Base-by-base conservation (phyloP, 1,140 invertebrate genomes). In the Battus philenor region DNA sequence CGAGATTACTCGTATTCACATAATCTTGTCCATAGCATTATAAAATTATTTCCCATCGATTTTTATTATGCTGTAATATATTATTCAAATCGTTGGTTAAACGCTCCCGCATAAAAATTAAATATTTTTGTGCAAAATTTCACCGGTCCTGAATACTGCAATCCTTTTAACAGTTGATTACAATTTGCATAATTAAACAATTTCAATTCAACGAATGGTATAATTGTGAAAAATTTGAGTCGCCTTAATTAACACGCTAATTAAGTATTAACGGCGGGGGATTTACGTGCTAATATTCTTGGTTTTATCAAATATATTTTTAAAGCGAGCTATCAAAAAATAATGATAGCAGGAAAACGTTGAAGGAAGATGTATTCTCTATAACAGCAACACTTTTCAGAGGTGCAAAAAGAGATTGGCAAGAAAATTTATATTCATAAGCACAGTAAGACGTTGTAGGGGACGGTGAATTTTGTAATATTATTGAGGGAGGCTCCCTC, bases 381-480 rank as follows among this genome's bases (percentile, higher is more conserved):
- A 29, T 41, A 29, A 41, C 38, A 15, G 38, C 38, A 12, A 41
- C 38, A 29, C 38, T 22, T 41, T n/a, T n/a, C n/a, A n/a, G n/a
- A 41, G n/a, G 41, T 43, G 33, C 44, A 47, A 51, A 51, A 57
- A 38, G 45, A 47, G 53, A 56, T 45, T 54, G 49, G 51, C 46
- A 63, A 58, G 50, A 52, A 64, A 68, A 71, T 68, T 74, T 72
- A 68, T 75, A 73, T 79, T 76, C 73, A 76, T 68, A 72, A 72
- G 58, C 59, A 59, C 49, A 66, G 56, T 66, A 56, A 71, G 57
- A 70, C 61, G 59, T 56, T 58, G 62, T 54, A 51, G 54, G 61
- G 66, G 65, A 54, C 53, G 60, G 41, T 63, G 65, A 69, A 72
- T 64, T 72, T 75, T 59, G 52, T 59, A 61, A 74, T 76, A 74